These are phyloP conservation scores for Sclerodermus sp. DNA, from an alignment of 2,888 invertebrate species.

Conservation along the genomic window DNA sequence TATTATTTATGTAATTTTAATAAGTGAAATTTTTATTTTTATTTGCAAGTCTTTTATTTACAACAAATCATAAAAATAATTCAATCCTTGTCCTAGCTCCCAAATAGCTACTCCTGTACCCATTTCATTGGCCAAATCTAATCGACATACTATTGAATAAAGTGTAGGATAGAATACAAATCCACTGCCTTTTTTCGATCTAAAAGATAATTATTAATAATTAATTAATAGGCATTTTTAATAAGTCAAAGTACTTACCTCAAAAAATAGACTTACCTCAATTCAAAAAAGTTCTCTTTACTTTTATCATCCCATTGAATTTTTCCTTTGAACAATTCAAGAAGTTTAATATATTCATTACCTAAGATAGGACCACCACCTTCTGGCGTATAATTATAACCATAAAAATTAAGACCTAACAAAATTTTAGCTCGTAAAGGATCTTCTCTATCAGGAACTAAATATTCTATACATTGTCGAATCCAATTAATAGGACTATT, in stretches of 20 bases:
- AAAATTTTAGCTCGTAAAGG: constrained; percentile 76
- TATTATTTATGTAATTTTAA: not conserved
- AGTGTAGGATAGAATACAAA: constrained; percentile 87
- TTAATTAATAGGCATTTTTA: constrained; percentile 3
- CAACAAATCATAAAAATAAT: constrained; percentile 90
- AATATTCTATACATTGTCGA: constrained; percentile 71
- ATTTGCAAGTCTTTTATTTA: constrained; percentile 53
- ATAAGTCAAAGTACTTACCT: not conserved
- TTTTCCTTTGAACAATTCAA: constrained; percentile 75
- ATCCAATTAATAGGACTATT: constrained; percentile 89
- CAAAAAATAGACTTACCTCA: constrained; percentile 66
- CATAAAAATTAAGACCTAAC: constrained; percentile 91
- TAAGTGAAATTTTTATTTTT: not conserved
- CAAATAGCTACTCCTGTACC: constrained; percentile 88
- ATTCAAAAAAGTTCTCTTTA: constrained; percentile 83
- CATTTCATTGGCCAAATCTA: constrained; percentile 77
- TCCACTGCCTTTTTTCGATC: constrained; percentile 70
- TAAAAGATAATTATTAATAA: constrained; percentile 49
- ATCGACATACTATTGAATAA: constrained; percentile 78
- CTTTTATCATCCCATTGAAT: constrained; percentile 76
- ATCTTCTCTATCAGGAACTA: constrained; percentile 67
- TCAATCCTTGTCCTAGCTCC: constrained; percentile 95
- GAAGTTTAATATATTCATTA: constrained; percentile 73
- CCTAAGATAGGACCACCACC: constrained; percentile 84
- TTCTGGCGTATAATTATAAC: constrained; percentile 80